phyloP scores from a whole-genome alignment of 2,797 vertebrate species.

The Tragopan temminckii region DNA sequence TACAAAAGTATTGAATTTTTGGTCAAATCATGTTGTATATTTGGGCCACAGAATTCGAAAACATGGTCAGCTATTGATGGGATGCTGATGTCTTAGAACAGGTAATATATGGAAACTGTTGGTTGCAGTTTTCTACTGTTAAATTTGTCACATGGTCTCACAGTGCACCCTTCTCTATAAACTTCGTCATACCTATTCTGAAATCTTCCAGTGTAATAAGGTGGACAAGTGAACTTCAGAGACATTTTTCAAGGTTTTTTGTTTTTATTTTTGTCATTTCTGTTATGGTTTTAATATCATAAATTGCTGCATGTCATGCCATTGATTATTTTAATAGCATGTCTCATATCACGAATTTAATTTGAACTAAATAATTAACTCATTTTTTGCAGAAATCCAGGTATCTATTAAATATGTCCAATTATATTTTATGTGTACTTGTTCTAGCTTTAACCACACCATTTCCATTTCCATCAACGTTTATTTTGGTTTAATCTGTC shows the following conservation, averaged over 20 bases:
- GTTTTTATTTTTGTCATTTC: neutral
- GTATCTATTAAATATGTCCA: slow-evolving; percentile 34
- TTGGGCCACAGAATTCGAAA: slow-evolving; percentile 72
- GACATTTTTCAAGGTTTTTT: slow-evolving; percentile 48
- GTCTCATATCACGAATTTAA: slow-evolving; percentile 30
- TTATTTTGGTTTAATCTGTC: neutral
- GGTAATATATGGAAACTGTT: slow-evolving; percentile 63
- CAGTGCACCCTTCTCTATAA: slow-evolving; percentile 64
- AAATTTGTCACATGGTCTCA: slow-evolving; percentile 66
- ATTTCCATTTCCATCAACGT: slow-evolving; percentile 26
- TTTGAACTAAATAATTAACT: slow-evolving; percentile 58
- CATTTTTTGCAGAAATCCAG: slow-evolving; percentile 49
- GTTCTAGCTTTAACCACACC: slow-evolving; percentile 40
- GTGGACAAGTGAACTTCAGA: slow-evolving; percentile 55
- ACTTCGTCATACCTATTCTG: slow-evolving; percentile 56
- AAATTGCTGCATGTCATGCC: slow-evolving; percentile 57
- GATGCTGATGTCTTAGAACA: slow-evolving; percentile 76
- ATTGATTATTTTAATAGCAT: slow-evolving; percentile 64
- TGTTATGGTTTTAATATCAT: slow-evolving; percentile 44
- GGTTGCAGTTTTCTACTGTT: slow-evolving; percentile 67
- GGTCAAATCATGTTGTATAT: slow-evolving; percentile 71
- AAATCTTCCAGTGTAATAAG: slow-evolving; percentile 52
- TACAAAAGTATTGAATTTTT: slow-evolving; percentile 54
- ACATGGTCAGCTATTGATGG: slow-evolving; percentile 72
- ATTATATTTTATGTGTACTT: slow-evolving; percentile 19